Evolutionary conservation across 2,113 vertebrate species (phyloP), one percentile per base, ranked within the genome.

Genomic region (Hyperoodon ampullatus): DNA sequence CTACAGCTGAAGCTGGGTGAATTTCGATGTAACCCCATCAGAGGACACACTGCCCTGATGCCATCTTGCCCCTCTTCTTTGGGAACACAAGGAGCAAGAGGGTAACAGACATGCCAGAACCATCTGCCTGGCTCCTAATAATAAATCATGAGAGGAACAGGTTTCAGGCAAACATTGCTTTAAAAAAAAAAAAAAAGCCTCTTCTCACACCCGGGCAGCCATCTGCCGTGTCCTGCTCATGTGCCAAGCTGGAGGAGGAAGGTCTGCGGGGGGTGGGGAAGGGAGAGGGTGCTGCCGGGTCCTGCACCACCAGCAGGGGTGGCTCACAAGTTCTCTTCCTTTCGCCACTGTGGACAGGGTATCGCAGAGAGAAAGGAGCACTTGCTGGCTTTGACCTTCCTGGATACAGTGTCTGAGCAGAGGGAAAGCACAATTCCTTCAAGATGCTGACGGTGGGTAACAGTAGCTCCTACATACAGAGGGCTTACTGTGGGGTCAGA

Each of bases 61-160:
- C 66, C 88, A 61, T 58, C 55, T 72, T 87, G 35, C 24, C 58
- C 93, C 0, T 58, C 75, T 97, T 98, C 97, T 98, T 92, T 97
- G 97, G 98, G 97, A 97, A 98, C 96, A 70, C 94, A 93, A 44
- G 95, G 97, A 97, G 89, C 18, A 23, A 94, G 90, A 24, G 2
- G 98, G 94, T 88, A 65, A 94, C 92, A 65, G 91, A 0, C 96
- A 92, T 7, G 1, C 88, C 84, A 13, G 72, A 96, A 78, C 98
- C 98, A 98, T 98, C 98, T 98, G 98, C 97, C 98, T 80, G 65
- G 70, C 75, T 97, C 97, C 97, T 98, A 81, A 97, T 98, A 97
- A 96, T 84, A 97, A 98, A 95, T 89, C 0, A 3, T 30, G 21
- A 96, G 92, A 93, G 97, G 94, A 98, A 95, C 60, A 42, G 66